Base-by-base conservation (phyloP, 2,888 invertebrate genomes). In the Ophion costatus region DNA sequence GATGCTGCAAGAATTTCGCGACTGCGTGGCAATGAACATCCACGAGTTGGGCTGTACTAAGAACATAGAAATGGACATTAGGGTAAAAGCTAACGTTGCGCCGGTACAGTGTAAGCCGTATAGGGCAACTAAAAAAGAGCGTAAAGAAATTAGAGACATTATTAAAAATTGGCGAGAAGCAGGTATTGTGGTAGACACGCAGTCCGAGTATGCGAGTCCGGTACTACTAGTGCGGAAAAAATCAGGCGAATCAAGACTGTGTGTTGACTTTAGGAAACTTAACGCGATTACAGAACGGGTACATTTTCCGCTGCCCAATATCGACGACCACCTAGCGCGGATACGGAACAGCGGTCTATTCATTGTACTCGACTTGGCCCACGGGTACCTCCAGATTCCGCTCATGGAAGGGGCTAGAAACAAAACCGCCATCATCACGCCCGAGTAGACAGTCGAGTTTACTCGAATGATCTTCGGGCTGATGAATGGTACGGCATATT, bases 41-140 rank as follows among this genome's bases (percentile, higher is more conserved):
- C n/a, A 61, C 11, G 85, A 85, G n/a, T 38, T 83, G 0, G 85
- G 83, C 14, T 45, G 70, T 10, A 77, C 85, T 0, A 57, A 71
- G 5, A 2, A 76, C 5, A 38, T 64, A 1, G 20, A 2, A 0
- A 85, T 85, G 67, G 80, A 76, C 20, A 82, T 82, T 29, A 59
- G 38, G 29, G 57, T 77, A 6, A 38, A 14, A 1, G 33, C 45
- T 10, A n/a, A 45, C 6, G 17, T 56, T 0, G 0, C 1, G 9
- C 66, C 82, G 4, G 66, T 77, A 17, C 9, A 9, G 11, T 17
- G 67, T 14, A 77, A 77, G 17, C 67, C 76, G 7, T 76, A 76
- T 38, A 33, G 67, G 33, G 66, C 67, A 38, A 57, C 67, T 0
- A 38, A 57, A 7, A 9, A 5, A 22, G 57, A 76, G 17, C 70